Conservation (phyloP, 2,113 vertebrate genomes). For the Protobothrops flavoviridis region DNA sequence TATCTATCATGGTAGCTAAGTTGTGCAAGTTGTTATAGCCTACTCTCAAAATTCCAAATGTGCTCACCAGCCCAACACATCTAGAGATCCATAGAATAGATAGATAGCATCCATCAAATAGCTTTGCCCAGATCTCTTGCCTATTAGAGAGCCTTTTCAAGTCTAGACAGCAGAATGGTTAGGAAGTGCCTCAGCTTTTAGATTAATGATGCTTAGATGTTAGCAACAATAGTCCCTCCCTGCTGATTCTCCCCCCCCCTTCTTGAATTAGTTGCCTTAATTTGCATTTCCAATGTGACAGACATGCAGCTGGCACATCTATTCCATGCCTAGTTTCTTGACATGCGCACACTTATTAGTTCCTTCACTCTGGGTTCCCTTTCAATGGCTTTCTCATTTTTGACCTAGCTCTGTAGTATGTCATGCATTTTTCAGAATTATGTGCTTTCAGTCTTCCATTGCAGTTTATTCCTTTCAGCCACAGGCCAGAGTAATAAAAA, state of each 20-base stretch:
- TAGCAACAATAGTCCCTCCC: not conserved
- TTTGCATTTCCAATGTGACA: constrained; percentile 7
- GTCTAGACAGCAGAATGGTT: not conserved
- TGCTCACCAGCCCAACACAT: not conserved
- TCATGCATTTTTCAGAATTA: not conserved
- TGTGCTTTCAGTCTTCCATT: not conserved
- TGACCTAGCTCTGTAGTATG: constrained; percentile 12
- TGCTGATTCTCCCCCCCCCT: not conserved
- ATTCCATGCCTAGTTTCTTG: constrained; percentile 19
- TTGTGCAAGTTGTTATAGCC: not conserved
- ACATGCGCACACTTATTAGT: constrained; percentile 11
- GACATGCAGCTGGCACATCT: not conserved
- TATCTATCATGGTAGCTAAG: not conserved
- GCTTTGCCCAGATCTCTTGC: not conserved
- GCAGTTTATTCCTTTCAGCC: not conserved
- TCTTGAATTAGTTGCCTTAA: constrained; percentile 6
- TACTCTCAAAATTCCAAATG: not conserved
- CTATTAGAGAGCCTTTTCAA: not conserved
- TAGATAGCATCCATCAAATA: not conserved
- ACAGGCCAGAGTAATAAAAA: not conserved
- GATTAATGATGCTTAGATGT: not conserved
- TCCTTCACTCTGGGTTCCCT: constrained; percentile 11
- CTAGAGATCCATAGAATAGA: not conserved
- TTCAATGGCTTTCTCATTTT: constrained; percentile 17
- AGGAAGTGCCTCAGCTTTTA: constrained; percentile 1